Percentiles rank a stretch among this genome's conserved stretches.
Conservation (phyloP, 2,113 vertebrate genomes). For the Rhodinocichla rosea region DNA sequence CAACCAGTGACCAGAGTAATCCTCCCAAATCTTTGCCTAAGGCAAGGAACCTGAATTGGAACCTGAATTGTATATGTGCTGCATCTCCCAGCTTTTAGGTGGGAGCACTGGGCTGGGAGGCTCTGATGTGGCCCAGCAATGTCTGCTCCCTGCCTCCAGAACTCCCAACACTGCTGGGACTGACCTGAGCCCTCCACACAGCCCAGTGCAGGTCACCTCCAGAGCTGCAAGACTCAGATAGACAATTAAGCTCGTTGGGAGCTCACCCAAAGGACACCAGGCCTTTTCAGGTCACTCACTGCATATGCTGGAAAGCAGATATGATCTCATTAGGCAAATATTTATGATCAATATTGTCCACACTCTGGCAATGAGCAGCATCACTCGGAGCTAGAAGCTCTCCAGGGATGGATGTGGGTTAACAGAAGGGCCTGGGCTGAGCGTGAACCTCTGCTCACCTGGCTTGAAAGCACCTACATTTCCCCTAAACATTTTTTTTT, state of each 20-base stretch:
- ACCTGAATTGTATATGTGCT: not conserved
- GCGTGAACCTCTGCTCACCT: not conserved
- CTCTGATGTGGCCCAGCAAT: not conserved
- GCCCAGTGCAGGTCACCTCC: not conserved
- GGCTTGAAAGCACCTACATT: not conserved
- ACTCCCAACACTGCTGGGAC: not conserved
- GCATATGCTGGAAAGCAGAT: conserved; percentile 6
- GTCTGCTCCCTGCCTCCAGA: not conserved
- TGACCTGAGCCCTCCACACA: not conserved
- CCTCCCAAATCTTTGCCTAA: not conserved
- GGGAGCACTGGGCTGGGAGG: not conserved
- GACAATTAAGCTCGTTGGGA: not conserved
- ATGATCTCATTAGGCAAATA: conserved; percentile 46
- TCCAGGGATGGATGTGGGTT: not conserved
- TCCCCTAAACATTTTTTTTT: conserved; percentile 13
- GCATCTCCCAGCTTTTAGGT: not conserved
- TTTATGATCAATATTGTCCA: conserved; percentile 43
- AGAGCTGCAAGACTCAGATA: not conserved
- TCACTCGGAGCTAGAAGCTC: not conserved
- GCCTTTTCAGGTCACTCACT: not conserved
- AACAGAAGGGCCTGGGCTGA: not conserved
- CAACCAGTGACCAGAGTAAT: not conserved
- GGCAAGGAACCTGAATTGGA: not conserved
- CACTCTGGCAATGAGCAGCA: not conserved
- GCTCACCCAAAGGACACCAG: conserved; percentile 12